Percentiles rank a stretch among this genome's conserved stretches.
Conservation (phyloP, 1,140 invertebrate species). For the Drosophila pallidifrons region DNA sequence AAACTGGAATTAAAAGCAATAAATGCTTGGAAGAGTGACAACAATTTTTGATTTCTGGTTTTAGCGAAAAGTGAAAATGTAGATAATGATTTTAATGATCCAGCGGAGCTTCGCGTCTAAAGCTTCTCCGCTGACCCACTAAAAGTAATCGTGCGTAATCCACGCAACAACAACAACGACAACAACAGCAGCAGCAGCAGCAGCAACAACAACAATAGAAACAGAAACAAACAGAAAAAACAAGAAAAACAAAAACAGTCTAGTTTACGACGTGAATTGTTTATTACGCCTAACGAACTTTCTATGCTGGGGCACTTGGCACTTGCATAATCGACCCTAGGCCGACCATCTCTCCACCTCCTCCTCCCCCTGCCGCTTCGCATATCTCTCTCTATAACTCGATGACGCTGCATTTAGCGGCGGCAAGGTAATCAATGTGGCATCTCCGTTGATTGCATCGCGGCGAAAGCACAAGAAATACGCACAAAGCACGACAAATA, state of each 20-base stretch:
- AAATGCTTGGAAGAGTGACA: neutral
- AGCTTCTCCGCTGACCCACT: constrained; percentile 53
- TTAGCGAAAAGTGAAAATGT: constrained; percentile 43
- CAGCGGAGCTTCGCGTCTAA: constrained; percentile 3
- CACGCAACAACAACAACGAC: constrained; percentile 27
- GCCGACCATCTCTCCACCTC: neutral
- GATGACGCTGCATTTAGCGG: constrained; percentile 45
- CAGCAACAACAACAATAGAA: neutral
- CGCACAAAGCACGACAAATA: constrained; percentile 3
- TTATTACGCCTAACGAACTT: constrained; percentile 76
- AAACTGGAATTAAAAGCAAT: neutral
- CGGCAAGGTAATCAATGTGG: constrained; percentile 47
- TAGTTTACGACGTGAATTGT: constrained; percentile 71
- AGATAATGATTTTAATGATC: constrained; percentile 51
- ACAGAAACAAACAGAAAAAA: constrained; percentile 18
- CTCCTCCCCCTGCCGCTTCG: neutral
- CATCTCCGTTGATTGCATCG: constrained; percentile 42
- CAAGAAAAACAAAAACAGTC: constrained; percentile 42
- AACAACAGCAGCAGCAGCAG: constrained; percentile 8
- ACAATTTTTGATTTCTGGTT: constrained; percentile 5
- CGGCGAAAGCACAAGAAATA: constrained; percentile 36
- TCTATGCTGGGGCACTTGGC: constrained; percentile 61
- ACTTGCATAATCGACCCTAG: constrained; percentile 50
- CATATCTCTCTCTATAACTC: neutral
- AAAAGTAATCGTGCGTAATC: constrained; percentile 62